Percentiles rank a stretch among this genome's conserved stretches.
These are phyloP conservation scores for Bombus breviceps DNA, from an alignment of 1,140 invertebrate genomes.

Conservation along the genomic window DNA sequence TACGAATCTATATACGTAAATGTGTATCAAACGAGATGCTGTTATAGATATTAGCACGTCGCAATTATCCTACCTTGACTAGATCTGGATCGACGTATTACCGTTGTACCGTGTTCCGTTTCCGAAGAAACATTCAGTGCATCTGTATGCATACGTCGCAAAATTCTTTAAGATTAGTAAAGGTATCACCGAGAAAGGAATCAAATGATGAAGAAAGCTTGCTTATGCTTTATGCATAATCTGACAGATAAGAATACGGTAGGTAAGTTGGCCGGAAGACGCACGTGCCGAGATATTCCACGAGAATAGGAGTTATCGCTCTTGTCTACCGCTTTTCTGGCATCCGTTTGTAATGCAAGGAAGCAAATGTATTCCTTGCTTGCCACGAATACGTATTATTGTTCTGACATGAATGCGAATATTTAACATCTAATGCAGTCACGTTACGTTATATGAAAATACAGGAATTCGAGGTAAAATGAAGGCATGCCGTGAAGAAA, in stretches of 20 bases:
- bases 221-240: conserved; percentile 55
- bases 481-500: not conserved
- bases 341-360: conserved; percentile 48
- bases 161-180: not conserved
- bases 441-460: conserved; percentile 49
- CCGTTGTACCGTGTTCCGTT: not conserved
- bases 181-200: not conserved
- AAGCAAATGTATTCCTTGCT: conserved; percentile 59
- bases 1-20: not conserved
- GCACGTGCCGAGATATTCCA: conserved; percentile 48
- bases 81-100: too few relatives aligned
- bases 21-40: not conserved
- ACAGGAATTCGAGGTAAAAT: not conserved
- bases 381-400: conserved; percentile 66
- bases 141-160: not conserved
- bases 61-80: not conserved
- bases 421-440: conserved; percentile 67
- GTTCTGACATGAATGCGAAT: conserved; percentile 61
- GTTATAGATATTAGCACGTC: not conserved
- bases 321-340: conserved; percentile 47
- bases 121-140: too few relatives aligned
- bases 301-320: conserved; percentile 55
- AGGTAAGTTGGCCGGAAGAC: conserved; percentile 33
- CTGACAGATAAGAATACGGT: conserved; percentile 38
- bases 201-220: conserved; percentile 36